A percentile compares a stretch with the other conserved stretches of the same genome.
Conservation (phyloP, 2,113 vertebrate species). For the Natator depressus region DNA sequence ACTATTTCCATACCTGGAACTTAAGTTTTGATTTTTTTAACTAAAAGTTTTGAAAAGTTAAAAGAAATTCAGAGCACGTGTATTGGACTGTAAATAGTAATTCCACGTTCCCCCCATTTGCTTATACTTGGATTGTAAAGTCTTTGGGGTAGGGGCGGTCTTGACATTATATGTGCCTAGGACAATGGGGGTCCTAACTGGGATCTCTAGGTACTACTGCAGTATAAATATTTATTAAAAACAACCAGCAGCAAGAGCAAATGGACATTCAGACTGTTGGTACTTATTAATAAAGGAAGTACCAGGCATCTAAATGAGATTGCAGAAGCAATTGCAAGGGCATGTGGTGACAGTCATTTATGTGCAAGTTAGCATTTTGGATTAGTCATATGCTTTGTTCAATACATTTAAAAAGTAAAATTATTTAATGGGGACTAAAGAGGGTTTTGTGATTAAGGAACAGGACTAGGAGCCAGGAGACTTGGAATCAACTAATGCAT, state of each 20-base stretch:
- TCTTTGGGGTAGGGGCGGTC: background rate
- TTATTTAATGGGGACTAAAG: accelerated
- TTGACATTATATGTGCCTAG: background rate
- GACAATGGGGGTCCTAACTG: background rate
- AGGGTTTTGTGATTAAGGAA: background rate
- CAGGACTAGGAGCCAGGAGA: background rate
- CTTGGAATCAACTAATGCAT: background rate
- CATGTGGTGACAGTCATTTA: background rate
- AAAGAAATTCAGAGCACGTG: background rate
- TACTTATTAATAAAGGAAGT: background rate
- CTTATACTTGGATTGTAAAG: background rate
- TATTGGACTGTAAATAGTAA: background rate
- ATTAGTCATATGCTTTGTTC: background rate
- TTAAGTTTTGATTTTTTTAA: background rate
- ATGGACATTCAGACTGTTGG: background rate
- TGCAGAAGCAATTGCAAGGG: background rate
- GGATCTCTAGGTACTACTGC: background rate
- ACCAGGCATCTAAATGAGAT: background rate
- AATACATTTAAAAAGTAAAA: background rate
- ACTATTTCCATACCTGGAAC: background rate
- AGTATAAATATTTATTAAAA: background rate
- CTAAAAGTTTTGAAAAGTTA: background rate
- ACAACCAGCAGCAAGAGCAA: background rate
- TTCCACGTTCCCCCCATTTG: background rate
- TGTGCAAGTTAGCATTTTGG: background rate